Base-by-base conservation (phyloP, 1,140 invertebrate genomes). In the Drusus annulatus region DNA sequence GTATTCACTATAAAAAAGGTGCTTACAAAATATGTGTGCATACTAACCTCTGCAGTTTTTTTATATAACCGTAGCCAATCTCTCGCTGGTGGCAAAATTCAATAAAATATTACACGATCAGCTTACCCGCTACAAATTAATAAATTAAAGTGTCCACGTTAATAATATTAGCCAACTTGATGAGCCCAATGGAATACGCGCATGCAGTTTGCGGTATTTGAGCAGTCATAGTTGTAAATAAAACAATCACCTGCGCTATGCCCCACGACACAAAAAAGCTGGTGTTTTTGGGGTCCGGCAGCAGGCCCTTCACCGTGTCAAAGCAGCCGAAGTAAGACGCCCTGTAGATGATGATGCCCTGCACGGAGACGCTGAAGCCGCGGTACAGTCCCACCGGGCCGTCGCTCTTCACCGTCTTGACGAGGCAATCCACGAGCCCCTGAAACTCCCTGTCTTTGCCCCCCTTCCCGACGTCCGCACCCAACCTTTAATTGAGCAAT, bases 311-410 rank as follows among this genome's bases (percentile, higher is more conserved):
- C 73, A 95, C 93, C 50, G 97, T 98, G 90, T 98, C 97, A 88
- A 96, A 99, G 90, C 97, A 94, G 84, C 97, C 97, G 88, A 99
- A 99, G 92, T 98, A 99, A 83, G 95, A 93, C 28, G 97, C 97
- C 87, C 97, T 92, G 90, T 96, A 96, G 88, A 96, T 95, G 84
- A 96, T 94, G 87, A 96, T 96, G 86, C 96, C 96, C 89, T 97
- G 95, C 36, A 97, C 96, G 58, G 97, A 98, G 78, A 98, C 97
- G 82, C 93, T 93, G 88, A 98, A 98, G 83, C 97, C 97, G 89
- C 97, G 92, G 92, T 98, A 98, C 81, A 98, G 90, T 82, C 97
- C 97, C 82, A 91, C 87, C 23, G 96, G 83, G 81, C 97, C 97
- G 89, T 98, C 97, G 82, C 93, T 89, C 90, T 96, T 97, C 88